These are phyloP conservation scores for Eilema sororculum DNA, from an alignment of 2,888 invertebrate genomes.

Conservation along the genomic window DNA sequence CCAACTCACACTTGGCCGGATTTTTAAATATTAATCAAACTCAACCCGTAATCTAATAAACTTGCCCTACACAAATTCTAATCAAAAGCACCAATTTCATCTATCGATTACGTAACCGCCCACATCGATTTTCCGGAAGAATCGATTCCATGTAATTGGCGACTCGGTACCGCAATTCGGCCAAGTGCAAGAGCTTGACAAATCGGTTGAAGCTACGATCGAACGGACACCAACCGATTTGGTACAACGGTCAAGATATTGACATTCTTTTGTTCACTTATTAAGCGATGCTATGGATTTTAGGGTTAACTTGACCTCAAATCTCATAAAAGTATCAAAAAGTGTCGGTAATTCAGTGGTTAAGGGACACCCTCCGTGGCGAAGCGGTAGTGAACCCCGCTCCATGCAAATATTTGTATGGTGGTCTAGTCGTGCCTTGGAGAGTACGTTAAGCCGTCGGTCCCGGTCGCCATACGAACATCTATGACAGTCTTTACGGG, in stretches of 20 bases:
- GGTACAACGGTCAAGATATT: constrained; percentile 26
- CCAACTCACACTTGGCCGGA: no score
- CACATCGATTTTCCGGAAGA: constrained; percentile 77
- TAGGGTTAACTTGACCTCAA: background rate
- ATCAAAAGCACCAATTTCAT: constrained; percentile 25
- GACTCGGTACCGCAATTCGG: constrained; percentile 69
- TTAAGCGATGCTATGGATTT: background rate
- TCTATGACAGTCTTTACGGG: no score
- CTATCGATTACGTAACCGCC: constrained; percentile 64
- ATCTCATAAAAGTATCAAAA: no score
- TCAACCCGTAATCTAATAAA: background rate
- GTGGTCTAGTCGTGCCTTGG: no score
- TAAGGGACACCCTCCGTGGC: no score
- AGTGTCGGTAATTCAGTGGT: no score
- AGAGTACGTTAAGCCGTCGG: no score
- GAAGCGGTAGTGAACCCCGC: no score
- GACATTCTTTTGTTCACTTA: constrained; percentile 3
- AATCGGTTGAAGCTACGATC: constrained; percentile 67
- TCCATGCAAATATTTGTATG: no score
- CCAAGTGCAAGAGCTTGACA: constrained; percentile 74
- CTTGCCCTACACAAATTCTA: background rate
- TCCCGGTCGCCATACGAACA: no score
- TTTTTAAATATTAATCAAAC: no score
- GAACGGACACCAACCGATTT: constrained; percentile 42
- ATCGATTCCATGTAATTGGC: constrained; percentile 71